Conservation (phyloP, 2,113 vertebrate genomes). For the Proterorhinus semilunaris region DNA sequence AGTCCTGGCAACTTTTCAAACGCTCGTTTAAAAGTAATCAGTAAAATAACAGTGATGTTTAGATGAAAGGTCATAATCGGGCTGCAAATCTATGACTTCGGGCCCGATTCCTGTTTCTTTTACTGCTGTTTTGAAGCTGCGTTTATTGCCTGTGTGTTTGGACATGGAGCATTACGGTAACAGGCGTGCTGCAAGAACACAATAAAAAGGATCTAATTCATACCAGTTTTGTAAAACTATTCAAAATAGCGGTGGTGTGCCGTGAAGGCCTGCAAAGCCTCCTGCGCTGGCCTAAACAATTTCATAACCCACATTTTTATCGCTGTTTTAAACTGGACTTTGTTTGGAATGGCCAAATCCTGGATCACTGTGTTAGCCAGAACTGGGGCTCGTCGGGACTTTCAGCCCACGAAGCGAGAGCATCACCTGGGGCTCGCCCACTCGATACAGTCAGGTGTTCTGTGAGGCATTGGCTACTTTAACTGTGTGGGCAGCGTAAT, state of each 20-base stretch:
- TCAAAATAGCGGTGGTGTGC: neutral
- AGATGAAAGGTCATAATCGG: neutral
- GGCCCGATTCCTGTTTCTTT: constrained; percentile 1
- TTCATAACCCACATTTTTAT: no score
- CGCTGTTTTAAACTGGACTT: no score
- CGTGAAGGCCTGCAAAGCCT: no score
- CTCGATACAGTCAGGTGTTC: no score
- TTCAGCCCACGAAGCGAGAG: no score
- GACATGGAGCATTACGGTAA: neutral
- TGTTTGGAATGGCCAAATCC: no score
- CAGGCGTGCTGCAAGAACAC: neutral
- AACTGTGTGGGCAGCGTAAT: no score
- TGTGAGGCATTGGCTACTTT: no score
- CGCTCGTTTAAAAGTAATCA: constrained; percentile 10
- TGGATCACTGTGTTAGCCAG: no score
- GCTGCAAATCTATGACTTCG: neutral
- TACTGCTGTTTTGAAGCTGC: neutral
- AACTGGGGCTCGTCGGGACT: no score
- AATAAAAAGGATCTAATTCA: neutral
- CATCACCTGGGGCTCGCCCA: no score
- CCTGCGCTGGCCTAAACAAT: no score
- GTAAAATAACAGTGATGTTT: neutral
- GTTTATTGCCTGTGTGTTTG: constrained; percentile 4
- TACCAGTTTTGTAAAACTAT: neutral
- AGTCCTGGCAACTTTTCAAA: constrained; percentile 15